Evolutionary conservation across 2,797 vertebrate genomes (phyloP).

Genomic region (Triplophysa bombifrons): DNA sequence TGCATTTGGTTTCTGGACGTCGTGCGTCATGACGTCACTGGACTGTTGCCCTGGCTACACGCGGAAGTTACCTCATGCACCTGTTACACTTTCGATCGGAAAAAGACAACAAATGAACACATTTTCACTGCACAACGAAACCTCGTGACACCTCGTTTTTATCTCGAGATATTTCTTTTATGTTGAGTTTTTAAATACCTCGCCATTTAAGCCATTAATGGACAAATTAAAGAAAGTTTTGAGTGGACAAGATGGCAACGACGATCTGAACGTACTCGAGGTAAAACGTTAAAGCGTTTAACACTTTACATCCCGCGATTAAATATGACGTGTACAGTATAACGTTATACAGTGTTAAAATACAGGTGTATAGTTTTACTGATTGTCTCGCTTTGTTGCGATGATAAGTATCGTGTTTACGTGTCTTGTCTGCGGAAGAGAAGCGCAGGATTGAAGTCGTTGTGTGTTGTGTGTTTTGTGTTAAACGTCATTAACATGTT

Average conservation of each 20-base stretch:
- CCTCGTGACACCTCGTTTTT: not conserved
- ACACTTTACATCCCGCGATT: too few species aligned
- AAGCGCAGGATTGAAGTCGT: not conserved
- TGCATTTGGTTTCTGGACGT: not conserved
- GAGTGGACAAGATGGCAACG: slow-evolving; percentile 60
- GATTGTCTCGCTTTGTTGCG: not conserved
- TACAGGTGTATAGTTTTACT: not conserved
- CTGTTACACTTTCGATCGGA: slow-evolving; percentile 56
- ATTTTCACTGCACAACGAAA: not conserved
- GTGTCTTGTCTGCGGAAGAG: not conserved
- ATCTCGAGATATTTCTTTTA: not conserved
- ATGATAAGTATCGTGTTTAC: not conserved
- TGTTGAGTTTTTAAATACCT: not conserved
- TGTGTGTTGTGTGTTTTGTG: not conserved
- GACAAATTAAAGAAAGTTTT: slow-evolving; percentile 78
- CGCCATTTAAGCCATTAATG: slow-evolving; percentile 65
- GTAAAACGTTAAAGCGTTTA: slow-evolving; percentile 54
- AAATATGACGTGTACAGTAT: too few species aligned
- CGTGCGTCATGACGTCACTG: slow-evolving; percentile 47
- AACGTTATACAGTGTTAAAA: too few species aligned
- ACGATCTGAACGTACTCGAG: slow-evolving; percentile 64
- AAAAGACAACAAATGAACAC: slow-evolving; percentile 39
- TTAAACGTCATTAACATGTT: slow-evolving; percentile 7
- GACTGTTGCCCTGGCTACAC: slow-evolving; percentile 50
- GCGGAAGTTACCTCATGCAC: slow-evolving; percentile 59